These are phyloP conservation scores for Tupaia tana DNA, from an alignment of 2,113 vertebrate species.

Conservation along the genomic window DNA sequence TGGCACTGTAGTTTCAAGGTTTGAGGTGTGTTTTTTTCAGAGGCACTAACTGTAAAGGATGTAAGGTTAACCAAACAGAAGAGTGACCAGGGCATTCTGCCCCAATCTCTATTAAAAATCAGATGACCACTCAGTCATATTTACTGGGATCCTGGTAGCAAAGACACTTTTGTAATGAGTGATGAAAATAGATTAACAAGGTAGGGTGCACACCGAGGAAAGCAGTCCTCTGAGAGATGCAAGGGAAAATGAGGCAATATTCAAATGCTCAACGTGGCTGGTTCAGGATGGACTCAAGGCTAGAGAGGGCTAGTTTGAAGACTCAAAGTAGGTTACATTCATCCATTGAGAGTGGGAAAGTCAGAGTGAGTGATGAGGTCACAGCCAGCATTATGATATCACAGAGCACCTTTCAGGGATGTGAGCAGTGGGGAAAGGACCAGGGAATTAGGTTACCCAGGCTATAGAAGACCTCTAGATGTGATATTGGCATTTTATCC, in stretches of 20 bases:
- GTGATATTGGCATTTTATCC: background rate
- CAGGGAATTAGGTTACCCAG: background rate
- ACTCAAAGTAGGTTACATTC: background rate
- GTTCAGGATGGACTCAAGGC: background rate
- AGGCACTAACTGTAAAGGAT: background rate
- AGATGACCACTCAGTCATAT: background rate
- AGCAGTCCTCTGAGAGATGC: background rate
- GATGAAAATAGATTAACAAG: background rate
- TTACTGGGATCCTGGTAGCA: background rate
- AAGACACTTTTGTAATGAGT: background rate
- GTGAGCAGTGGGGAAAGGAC: background rate
- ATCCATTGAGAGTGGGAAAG: background rate
- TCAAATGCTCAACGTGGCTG: background rate
- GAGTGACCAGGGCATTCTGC: background rate
- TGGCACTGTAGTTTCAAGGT: background rate
- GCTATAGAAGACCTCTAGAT: background rate
- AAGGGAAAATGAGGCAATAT: background rate
- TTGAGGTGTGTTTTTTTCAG: background rate
- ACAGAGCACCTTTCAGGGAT: background rate
- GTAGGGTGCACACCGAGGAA: background rate
- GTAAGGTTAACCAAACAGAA: background rate
- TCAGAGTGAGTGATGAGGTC: background rate
- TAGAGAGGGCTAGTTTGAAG: background rate
- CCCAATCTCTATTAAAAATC: background rate
- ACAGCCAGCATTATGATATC: background rate